Evolutionary conservation across 2,888 invertebrate species (phyloP), one percentile per base, ranked within the genome.

Genomic region (Drosophila mettleri): DNA sequence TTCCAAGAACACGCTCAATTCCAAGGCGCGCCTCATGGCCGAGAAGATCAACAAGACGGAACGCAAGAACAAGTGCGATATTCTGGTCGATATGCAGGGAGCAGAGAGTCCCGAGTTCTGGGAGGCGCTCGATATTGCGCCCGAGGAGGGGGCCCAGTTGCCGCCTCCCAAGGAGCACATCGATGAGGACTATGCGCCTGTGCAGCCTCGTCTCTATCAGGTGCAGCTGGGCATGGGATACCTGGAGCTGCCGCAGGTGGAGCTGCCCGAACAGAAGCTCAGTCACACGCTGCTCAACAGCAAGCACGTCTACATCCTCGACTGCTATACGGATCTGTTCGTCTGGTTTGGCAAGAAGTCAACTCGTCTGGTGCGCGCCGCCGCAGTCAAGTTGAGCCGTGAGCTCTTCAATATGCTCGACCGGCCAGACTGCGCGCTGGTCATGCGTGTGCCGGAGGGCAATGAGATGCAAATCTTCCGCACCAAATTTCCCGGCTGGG

Each of bases 261-360:
- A 96, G 91, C 93, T 95, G 38, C 94, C 96, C 0, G 95, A 96
- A 74, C 94, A 95, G 67, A 96, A 96, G 87, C 93, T 98, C 7
- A 94, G 94, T 0, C 95, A 97, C 81, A 95, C 94, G 0, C 93
- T 97, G 78, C 94, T 99, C 53, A 95, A 96, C 84, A 97, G 98
- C 68, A 96, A 97, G 89, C 97, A 97, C 92, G 99, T 99, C 1
- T 99, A 98, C 93, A 97, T 99, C 89, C 94, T 99, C 59, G 99
- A 99, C 93, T 98, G 98, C 89, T 96, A 95, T 89, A 93, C 96
- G 62, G 99, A 99, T 92, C 95, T 99, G 14, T 99, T 98, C 92
- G 98, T 98, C 3, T 99, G 99, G 99, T 98, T 98, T 92, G 99
- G 99, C 29, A 98, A 98, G 92, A 99, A 99, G 91, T 99, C 99